Base-by-base conservation (phyloP, 2,888 invertebrate genomes). In the Celastrina argiolus region DNA sequence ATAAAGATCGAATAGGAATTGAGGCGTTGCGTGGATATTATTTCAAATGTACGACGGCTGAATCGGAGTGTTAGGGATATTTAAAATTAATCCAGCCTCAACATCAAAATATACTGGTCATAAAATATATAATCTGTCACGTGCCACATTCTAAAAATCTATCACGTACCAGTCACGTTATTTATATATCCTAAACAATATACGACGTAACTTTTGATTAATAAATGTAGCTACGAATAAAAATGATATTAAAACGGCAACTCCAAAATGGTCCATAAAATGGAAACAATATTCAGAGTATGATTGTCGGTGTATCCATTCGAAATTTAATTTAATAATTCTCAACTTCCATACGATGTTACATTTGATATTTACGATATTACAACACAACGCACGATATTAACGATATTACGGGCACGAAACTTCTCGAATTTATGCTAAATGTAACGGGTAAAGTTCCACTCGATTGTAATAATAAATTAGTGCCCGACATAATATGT, bases 311-410 rank as follows among this genome's bases (percentile, higher is more conserved):
- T 59, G 59, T 59, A 59, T 59, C 28, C 59, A 34, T 31, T 34
- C 59, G 16, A 34, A 34, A 59, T 59, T 51, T 59, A 59, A 59
- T 59, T 59, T 59, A 59, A 59, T 59, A 59, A 59, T 59, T 59
- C 16, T 31, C 59, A 59, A 59, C 59, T 59, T 59, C 59, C 59
- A 34, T 5, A 34, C 59, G 59, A 59, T 34, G 59, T 59, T 59
- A 59, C 59, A 34, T 59, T 34, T 59, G 51, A 51, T 51, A 59
- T 59, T 59, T 59, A 59, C 59, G 59, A 59, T 59, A 59, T 31
- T 59, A 59, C 31, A 31, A 31, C 31, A 56, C 31, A 59, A 59
- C 61, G 61, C 61, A 61, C 61, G 61, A 61, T 61, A 39, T 61
- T 61, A 39, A 61, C 61, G 61, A 61, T 18, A 61, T 39, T 39